Base-by-base conservation (phyloP, 1,140 invertebrate species). In the Ptiloglossa arizonensis region DNA sequence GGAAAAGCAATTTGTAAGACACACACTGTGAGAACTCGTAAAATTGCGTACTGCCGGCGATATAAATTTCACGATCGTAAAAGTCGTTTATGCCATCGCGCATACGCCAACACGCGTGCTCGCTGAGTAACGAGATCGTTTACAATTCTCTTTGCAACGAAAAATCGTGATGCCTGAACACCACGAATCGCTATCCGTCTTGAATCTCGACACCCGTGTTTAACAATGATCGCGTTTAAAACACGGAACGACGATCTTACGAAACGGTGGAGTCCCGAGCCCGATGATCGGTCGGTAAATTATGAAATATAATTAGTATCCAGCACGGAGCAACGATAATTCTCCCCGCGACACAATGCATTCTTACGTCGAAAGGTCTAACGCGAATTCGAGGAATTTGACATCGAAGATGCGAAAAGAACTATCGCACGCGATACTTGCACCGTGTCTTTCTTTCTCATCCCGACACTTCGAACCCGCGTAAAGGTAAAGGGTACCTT, bases 1-100 rank as follows among this genome's bases (percentile, higher is more conserved):
- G 73, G 17, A 15, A 69, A 76, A 59, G 56, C 52, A 59, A 76
- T 76, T 69, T 69, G 73, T 50, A 46, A 76, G 73, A 76, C 41
- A 48, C 54, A 48, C 73, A 29, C 64, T 38, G 32, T 54, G 64
- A 59, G 73, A 50, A 76, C 73, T 76, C 66, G 73, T 76, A 69
- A 76, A 76, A 69, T 76, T 68, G 48, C 63, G 57, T 46, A 35
- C 73, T 57, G 54, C 32, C 35, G 57, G 73, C 66, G 59, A 60
- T 76, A 69, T 69, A 69, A 75, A 75, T 75, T 60, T 76, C 66
- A 22, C 63, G 73, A 76, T 76, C 73, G 73, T 76, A 76, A 76
- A 74, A 76, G 64, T 76, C 66, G 73, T 69, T 69, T 60, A 76
- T 60, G 66, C 32, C 44, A 60, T 76, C 50, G 66, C 52, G 63